Percentiles rank a stretch among this genome's conserved stretches.
Evolutionary conservation across 2,797 vertebrate genomes (phyloP).

Genomic region (Chiloscyllium punctatum): DNA sequence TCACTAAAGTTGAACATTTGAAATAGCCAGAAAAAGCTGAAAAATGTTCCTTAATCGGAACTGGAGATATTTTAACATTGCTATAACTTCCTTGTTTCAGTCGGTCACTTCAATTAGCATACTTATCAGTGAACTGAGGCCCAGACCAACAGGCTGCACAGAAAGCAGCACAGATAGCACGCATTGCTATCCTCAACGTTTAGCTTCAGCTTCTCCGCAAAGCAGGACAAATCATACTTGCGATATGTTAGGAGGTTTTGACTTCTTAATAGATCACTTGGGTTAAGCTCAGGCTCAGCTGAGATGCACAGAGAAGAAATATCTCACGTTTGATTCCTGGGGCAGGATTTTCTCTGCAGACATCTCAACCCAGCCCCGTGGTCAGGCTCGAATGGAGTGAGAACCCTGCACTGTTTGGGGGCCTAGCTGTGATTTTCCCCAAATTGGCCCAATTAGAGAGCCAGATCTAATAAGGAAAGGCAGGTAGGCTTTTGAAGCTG

Average conservation of each 20-base stretch:
- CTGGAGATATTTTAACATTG: background rate
- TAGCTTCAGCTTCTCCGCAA: background rate
- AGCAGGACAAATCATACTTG: background rate
- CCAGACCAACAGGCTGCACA: background rate
- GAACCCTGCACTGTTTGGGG: background rate
- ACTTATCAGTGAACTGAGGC: background rate
- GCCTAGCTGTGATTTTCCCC: no score
- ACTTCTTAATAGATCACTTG: background rate
- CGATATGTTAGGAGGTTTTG: background rate
- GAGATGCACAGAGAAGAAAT: background rate
- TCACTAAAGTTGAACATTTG: background rate
- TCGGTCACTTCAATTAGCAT: background rate
- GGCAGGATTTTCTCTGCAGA: background rate
- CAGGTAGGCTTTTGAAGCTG: no score
- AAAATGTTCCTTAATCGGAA: background rate
- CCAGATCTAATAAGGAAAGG: no score
- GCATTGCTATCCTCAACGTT: background rate
- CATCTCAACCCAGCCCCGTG: background rate
- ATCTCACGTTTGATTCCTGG: background rate
- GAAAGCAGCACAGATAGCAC: background rate
- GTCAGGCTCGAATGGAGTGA: background rate
- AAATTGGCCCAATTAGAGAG: no score
- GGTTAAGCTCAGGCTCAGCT: background rate
- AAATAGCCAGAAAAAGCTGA: background rate
- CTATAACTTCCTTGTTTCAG: background rate